Evolutionary conservation across 2,888 invertebrate species (phyloP), one percentile per base, ranked within the genome.

Genomic region (Pediacus dermestoides): DNA sequence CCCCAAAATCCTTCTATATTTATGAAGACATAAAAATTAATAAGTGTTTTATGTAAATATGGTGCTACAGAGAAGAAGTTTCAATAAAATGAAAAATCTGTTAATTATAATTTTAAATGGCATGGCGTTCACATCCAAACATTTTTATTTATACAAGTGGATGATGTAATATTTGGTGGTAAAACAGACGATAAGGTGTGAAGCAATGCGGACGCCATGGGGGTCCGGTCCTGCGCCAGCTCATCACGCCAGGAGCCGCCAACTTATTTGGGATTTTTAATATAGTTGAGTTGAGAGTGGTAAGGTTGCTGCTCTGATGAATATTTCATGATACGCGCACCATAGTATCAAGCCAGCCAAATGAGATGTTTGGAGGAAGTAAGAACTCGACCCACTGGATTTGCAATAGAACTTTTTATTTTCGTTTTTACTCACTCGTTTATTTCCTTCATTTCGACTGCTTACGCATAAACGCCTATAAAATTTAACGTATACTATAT

Each of bases 251-350:
- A 47, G 53, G 52, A 50, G 48, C 58, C 51, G 50, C 57, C 60
- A 62, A 66, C 62, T 67, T 67, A 67, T 67, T 67, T 67, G 64
- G 64, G 66, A 64, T 66, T 68, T 70, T 69, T 70, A 69, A 69
- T 69, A 70, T 68, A 67, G 65, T 61, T 61, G 64, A 67, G 64
- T n/a, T n/a, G n/a, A n/a, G n/a, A n/a, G 67, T 67, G 66, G 66
- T 67, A 66, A 61, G 64, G 59, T 61, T 57, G 55, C 60, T 66
- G 65, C n/a, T n/a, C n/a, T n/a, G n/a, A 70, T 70, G 70, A 70
- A 70, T 70, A 70, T 68, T 69, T 69, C 70, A 70, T 70, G 70
- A 69, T 67, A 64, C 65, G 63, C 64, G 62, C 60, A 61, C 62
- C 58, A 25, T 10, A 28, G 63, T 64, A 65, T 63, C 63, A 64